Evolutionary conservation across 2,797 vertebrate genomes (phyloP), one percentile per base, ranked within the genome.

Genomic region (Myripristis murdjan): DNA sequence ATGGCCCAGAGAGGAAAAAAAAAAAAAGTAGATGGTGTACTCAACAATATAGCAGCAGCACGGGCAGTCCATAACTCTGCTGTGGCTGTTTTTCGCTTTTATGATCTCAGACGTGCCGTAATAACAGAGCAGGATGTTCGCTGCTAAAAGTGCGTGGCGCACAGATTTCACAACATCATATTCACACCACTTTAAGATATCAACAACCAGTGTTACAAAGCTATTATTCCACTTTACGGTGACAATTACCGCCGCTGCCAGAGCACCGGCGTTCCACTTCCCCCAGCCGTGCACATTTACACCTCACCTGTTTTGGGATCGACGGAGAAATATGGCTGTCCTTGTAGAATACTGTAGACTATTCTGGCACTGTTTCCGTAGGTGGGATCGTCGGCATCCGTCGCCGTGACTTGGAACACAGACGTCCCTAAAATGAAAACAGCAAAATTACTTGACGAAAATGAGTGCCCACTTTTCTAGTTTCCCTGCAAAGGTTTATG

Each of bases 251-350:
- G 15, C 18, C 22, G 55, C 47, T 47, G 26, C 44, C 35, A 52
- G 60, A 39, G 64, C 14, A 37, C 0, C 47, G 9, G 10, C 11
- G 39, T 16, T 43, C n/a, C 6, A 20, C 53, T 64, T 61, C 20
- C 16, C 8, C 22, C 4, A 39, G 53, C 65, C 73, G 43, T 28
- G 68, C 58, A 57, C 7, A 60, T 23, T 47, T 10, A 59, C 44
- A 58, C 47, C 55, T 1, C 44, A 98, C 98, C 98, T 93, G 97
- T 98, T 95, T 98, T 99, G 56, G 98, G 97, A 85, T 99, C 98
- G 55, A 99, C 97, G 0, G 98, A 99, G 92, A 99, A 99, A 91
- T 99, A 99, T 70, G 98, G 98, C 87, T 99, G 98, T 89, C 98
- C 98, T 87, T 99, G 97, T 56, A 99, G 96, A 87, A 99, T 98